These are phyloP conservation scores for Hephaestus fuliginosus DNA, from an alignment of 2,797 vertebrate genomes.

Conservation along the genomic window DNA sequence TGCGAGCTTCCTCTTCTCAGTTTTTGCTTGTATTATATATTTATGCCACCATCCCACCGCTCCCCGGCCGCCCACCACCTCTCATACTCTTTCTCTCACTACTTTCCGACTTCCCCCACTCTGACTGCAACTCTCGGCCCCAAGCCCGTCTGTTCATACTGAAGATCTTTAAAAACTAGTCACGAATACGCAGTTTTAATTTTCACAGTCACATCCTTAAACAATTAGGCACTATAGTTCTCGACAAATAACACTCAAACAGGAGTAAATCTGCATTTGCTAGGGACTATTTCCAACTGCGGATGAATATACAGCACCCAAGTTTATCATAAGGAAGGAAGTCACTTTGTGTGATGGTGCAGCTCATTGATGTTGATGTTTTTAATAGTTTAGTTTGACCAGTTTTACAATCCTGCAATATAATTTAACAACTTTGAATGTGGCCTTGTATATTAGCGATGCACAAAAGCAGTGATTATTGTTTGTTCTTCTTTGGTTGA, in stretches of 20 bases:
- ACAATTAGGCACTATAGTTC: not conserved
- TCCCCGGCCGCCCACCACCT: conserved; percentile 28
- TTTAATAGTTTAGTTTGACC: not conserved
- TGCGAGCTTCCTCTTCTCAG: conserved; percentile 60
- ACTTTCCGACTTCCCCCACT: not conserved
- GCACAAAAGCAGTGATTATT: not conserved
- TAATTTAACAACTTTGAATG: not conserved
- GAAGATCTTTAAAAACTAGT: not conserved
- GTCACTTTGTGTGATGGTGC: not conserved
- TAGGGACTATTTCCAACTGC: not conserved
- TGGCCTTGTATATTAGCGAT: not conserved
- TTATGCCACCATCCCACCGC: conserved; percentile 14
- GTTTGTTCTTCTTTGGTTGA: conserved; percentile 22
- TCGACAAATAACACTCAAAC: not conserved
- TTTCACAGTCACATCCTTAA: not conserved
- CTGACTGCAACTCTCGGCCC: not conserved
- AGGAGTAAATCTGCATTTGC: not conserved
- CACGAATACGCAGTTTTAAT: not conserved
- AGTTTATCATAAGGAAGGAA: not conserved
- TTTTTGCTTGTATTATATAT: conserved; percentile 41
- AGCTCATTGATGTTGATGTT: not conserved
- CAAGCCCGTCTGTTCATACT: not conserved
- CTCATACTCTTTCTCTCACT: not conserved
- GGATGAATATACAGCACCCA: not conserved
- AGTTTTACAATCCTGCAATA: not conserved